A percentile compares a stretch with the other conserved stretches of the same genome.
Evolutionary conservation across 2,113 vertebrate genomes (phyloP).

Genomic region (Stigmatopora nigra): DNA sequence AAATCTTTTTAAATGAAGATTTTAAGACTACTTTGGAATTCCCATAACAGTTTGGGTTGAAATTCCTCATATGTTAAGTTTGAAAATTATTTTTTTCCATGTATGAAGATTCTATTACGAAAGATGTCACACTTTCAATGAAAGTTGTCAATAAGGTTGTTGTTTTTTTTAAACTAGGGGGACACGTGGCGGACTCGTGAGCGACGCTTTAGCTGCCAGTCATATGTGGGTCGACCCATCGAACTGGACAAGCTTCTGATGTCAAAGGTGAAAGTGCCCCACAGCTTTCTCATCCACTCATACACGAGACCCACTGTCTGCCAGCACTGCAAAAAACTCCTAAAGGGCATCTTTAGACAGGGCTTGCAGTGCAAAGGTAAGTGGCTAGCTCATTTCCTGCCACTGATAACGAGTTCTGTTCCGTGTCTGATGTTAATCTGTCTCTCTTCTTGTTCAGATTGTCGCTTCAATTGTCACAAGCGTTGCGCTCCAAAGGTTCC

Average conservation of each 20-base stretch:
- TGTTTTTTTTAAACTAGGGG: neutral
- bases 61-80: no score
- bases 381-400: neutral
- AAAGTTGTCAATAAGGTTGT: neutral
- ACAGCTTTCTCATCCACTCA: conserved; percentile 95
- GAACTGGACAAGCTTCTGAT: conserved; percentile 91
- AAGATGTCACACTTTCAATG: neutral
- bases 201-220: conserved; percentile 88
- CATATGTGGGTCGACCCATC: conserved; percentile 88
- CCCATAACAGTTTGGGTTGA: no score
- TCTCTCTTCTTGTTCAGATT: conserved; percentile 68
- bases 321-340: conserved; percentile 96
- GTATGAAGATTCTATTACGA: no score
- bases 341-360: conserved; percentile 83
- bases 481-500: conserved; percentile 92
- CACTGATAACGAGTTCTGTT: no score
- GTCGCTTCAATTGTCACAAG: conserved; percentile 96
- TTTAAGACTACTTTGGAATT: no score
- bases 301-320: conserved; percentile 94
- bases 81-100: no score
- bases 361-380: conserved; percentile 84
- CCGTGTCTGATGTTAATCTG: no score
- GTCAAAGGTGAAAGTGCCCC: conserved; percentile 95
- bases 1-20: no score
- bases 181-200: conserved; percentile 64